Base-by-base conservation (phyloP, 2,888 invertebrate genomes). In the Watsonalla cultraria region DNA sequence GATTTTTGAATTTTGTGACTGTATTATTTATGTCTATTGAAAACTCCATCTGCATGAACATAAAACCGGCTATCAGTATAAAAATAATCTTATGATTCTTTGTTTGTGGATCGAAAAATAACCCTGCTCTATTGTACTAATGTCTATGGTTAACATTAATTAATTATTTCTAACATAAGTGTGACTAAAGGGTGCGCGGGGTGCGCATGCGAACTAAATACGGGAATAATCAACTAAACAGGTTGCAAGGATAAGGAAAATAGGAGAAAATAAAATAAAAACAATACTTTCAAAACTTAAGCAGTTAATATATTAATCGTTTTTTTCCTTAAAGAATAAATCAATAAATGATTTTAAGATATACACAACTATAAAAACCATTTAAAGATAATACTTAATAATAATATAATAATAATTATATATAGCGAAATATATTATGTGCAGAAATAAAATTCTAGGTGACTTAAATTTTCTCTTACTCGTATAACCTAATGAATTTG, bases 341-440 rank as follows among this genome's bases (percentile, higher is more conserved):
- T 90, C 90, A 88, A 89, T 90, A 90, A 89, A 90, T 89, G 90
- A 88, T 90, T 90, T 86, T 83, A 86, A 81, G 90, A 90, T 90
- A 89, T 90, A 90, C 90, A 90, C 89, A 90, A 90, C 90, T 90
- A 89, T 90, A 90, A 90, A 87, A 90, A 89, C 85, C 88, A 88
- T 89, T 82, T 86, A 86, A 89, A 86, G 90, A 88, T 90, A 90
- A 90, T 91, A 90, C 90, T 90, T 90, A 90, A 90, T 89, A 86
- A 86, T 86, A 90, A 85, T 85, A 90, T 89, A 89, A 90, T 89
- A 88, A 89, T 89, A 90, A 87, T 88, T 87, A 88, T 90, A 90
- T 91, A 90, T 90, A 90, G 88, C 87, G 88, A 90, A 90, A 90
- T 90, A 90, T 90, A 90, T 90, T 91, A 91, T 90, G 90, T 91